These are phyloP conservation scores for Carettochelys insculpta DNA, from an alignment of 2,113 vertebrate species.

Conservation along the genomic window DNA sequence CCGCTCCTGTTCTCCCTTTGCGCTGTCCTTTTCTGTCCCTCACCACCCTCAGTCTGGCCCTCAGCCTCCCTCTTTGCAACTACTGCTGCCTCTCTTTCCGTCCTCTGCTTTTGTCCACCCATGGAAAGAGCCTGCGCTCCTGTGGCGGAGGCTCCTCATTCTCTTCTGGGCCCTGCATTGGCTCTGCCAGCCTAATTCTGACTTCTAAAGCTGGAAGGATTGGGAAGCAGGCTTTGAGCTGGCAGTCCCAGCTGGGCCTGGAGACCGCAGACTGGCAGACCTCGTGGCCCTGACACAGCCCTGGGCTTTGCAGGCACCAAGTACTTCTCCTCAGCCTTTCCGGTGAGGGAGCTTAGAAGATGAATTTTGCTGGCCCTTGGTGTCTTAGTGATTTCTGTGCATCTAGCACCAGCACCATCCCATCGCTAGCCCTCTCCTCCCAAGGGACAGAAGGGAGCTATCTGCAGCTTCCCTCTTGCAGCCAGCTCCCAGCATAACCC, in stretches of 20 bases:
- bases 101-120: background rate
- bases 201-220: no score
- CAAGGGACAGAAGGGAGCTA: rapidly evolving
- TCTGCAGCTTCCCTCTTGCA: background rate
- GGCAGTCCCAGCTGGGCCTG: no score
- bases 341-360: background rate
- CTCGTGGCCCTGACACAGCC: background rate
- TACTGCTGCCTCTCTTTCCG: background rate
- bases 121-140: background rate
- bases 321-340: background rate
- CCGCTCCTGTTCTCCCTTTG: background rate
- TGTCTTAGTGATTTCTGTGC: background rate
- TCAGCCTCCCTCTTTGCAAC: background rate
- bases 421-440: rapidly evolving
- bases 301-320: background rate
- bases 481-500: background rate
- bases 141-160: background rate
- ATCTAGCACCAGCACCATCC: background rate
- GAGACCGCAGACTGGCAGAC: no score
- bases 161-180: background rate
- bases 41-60: background rate
- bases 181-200: background rate
- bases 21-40: background rate
- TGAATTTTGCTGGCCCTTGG: background rate
- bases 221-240: no score